Base-by-base conservation (phyloP, 1,140 invertebrate genomes). In the Pseudachorutes palmiensis region DNA sequence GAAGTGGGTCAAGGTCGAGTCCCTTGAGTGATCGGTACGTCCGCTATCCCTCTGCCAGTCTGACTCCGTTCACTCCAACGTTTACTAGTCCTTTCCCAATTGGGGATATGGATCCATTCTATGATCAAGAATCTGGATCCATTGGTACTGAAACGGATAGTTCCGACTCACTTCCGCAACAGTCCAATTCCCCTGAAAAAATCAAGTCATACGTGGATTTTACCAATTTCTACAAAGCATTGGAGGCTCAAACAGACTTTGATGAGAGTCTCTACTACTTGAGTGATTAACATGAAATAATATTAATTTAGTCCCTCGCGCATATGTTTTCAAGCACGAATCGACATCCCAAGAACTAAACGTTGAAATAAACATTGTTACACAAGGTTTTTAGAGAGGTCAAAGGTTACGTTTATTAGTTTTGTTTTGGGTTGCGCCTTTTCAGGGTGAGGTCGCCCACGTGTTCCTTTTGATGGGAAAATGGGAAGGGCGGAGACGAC, bases 201-300 rank as follows among this genome's bases (percentile, higher is more conserved):
- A 86, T 92, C n/a, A 82, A 84, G 69, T 81, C 89, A 2, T 94
- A 95, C 76, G 89, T 94, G 0, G 88, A 92, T 78, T 95, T 94
- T 77, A 82, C 85, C 0, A 86, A 87, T 71, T 94, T 88, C 82
- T 91, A 87, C 76, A 79, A 83, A 68, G 88, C 88, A 71, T 82
- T 91, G 16, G 85, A 32, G 30, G 33, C 31, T 9, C 33, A 61
- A 2, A 19, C 59, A 16, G 59, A 41, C 5, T 9, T 41, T 41
- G 19, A 5, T 41, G 36, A 41, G 5, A 5, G 36, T 19, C 36
- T 41, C 19, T 19, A 41, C 36, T 41, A 5, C 36, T 41, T 19
- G 36, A 41, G 5, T 41, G 19, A 41, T 5, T 41, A 41, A 41
- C 36, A n/a, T n/a, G n/a, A n/a, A n/a, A n/a, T n/a, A n/a, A n/a